Evolutionary conservation across 37 sponge, comb jelly and placozoan species (phyloP).

Genomic region (Aphrocallistes beatrix): DNA sequence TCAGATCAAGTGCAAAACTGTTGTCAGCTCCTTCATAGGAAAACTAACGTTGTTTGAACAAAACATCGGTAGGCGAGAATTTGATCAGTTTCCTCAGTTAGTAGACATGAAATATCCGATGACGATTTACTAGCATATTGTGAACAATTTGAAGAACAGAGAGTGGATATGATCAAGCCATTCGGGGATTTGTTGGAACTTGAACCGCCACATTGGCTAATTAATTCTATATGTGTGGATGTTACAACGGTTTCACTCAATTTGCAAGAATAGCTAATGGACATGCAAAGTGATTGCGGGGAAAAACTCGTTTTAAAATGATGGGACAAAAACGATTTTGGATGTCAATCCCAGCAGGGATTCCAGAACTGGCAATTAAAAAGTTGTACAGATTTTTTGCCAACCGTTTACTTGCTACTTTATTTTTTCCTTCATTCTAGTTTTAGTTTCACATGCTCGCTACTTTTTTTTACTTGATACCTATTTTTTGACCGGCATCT

Average conservation of each 20-base stretch:
- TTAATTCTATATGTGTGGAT: not conserved
- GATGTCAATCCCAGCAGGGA: not conserved
- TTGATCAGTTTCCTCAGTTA: not conserved
- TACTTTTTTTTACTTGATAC: too few relatives aligned
- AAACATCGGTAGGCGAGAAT: conserved; percentile 5
- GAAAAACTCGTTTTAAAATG: not conserved
- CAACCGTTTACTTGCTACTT: too few relatives aligned
- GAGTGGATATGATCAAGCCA: not conserved
- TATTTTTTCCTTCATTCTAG: too few relatives aligned
- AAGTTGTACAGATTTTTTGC: too few relatives aligned
- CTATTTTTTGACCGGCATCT: too few relatives aligned
- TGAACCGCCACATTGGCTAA: not conserved
- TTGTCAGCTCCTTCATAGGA: conserved; percentile 11
- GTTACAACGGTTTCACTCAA: not conserved
- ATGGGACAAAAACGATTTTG: not conserved
- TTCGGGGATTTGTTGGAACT: not conserved
- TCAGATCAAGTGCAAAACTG: conserved; percentile 3
- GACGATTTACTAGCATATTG: conserved; percentile 18
- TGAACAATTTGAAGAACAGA: not conserved
- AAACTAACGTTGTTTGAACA: conserved; percentile 14
- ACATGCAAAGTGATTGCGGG: not conserved
- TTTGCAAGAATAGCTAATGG: conserved; percentile 17
- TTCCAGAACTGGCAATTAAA: too few relatives aligned
- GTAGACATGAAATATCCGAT: not conserved
- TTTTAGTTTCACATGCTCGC: too few relatives aligned